These are phyloP conservation scores for Protonemura montana DNA, from an alignment of 2,888 invertebrate species.

Conservation along the genomic window DNA sequence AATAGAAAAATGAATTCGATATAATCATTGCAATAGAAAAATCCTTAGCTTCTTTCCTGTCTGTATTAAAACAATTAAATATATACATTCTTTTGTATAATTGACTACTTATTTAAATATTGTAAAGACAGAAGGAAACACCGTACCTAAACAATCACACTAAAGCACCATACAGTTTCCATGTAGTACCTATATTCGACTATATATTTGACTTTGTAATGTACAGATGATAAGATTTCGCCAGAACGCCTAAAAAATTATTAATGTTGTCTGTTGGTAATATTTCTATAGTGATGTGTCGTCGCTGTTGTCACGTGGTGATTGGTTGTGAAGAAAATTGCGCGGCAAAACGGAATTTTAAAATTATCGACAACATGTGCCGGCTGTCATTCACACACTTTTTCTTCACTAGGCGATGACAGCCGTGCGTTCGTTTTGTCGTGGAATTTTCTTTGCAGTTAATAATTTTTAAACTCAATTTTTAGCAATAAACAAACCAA, in stretches of 20 bases:
- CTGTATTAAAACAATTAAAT: constrained; percentile 35
- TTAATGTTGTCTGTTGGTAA: constrained; percentile 41
- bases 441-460: constrained; percentile 23
- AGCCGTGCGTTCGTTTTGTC: background rate
- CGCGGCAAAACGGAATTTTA: background rate
- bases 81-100: background rate
- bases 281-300: constrained; percentile 32
- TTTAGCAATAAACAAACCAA: constrained; percentile 41
- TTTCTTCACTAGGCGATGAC: no score
- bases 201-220: background rate
- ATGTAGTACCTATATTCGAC: background rate
- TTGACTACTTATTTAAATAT: background rate
- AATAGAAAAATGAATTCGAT: background rate
- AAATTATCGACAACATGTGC: background rate
- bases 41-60: constrained; percentile 18
- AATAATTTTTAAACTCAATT: constrained; percentile 37
- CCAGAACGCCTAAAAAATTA: constrained; percentile 40
- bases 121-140: constrained; percentile 26
- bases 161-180: constrained; percentile 28
- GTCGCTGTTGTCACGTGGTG: constrained; percentile 23
- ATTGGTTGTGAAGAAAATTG: constrained; percentile 17
- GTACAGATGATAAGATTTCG: constrained; percentile 30
- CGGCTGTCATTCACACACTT: no score
- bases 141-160: constrained; percentile 30
- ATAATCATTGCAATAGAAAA: constrained; percentile 9